Base-by-base conservation (phyloP, 1,140 invertebrate species). In the Bombus balteatus region DNA sequence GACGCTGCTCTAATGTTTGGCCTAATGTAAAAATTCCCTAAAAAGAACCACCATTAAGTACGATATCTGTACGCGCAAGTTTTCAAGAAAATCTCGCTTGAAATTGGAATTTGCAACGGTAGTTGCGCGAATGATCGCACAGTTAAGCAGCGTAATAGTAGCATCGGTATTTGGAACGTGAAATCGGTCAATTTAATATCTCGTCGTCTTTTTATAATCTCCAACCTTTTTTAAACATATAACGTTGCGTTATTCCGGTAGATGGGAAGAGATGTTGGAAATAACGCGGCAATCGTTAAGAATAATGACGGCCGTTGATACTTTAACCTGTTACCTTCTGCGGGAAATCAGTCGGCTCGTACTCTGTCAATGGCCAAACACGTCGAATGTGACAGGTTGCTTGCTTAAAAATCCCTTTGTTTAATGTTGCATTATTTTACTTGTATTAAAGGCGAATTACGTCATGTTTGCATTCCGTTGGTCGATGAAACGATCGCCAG, bases 141-240 rank as follows among this genome's bases (percentile, higher is more conserved):
- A 66, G n/a, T 66, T 62, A 62, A 62, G 59, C 59, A n/a, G 59
- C 12, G 28, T 62, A 62, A 62, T 62, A n/a, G 59, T 15, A 32
- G 62, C n/a, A 66, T 32, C 62, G 62, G 62, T 66, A 66, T 68
- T 37, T 68, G 68, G 68, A 70, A 70, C 68, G 68, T 39, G 68
- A 70, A 39, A 70, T 70, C 68, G 25, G 22, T 70, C 37, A 5
- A 39, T 25, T 28, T 39, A 53, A 53, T 53, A 53, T 53, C 47
- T 53, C 47, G 47, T 28, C 22, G 12, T 28, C 22, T 70, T 39
- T 70, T 70, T 18, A 6, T 28, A 39, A 37, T 39, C 22, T 39
- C 25, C 25, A 10, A 39, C 5, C 25, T 2, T 6, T 37, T 28
- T 71, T 71, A 34, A 68, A 34, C 10, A 3, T 5, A 28, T 34